These are phyloP conservation scores for Aspidoscelis tigris DNA, from an alignment of 2,113 vertebrate genomes.

Conservation along the genomic window DNA sequence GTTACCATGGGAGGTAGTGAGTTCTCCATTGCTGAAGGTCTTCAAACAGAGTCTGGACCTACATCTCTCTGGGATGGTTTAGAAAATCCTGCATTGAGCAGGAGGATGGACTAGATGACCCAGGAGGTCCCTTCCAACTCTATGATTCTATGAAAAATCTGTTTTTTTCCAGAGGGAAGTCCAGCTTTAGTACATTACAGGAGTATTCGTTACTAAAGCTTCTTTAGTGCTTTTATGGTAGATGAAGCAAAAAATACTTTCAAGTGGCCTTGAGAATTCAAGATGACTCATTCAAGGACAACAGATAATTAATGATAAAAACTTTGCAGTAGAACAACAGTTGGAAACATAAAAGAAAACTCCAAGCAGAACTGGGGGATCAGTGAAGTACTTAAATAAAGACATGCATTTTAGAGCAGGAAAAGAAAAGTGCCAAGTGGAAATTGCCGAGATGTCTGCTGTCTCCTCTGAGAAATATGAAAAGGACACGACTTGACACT, in stretches of 20 bases:
- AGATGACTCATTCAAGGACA: neutral
- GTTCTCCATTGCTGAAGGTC: no score
- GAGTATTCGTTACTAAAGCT: no score
- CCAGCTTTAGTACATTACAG: no score
- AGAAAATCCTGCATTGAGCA: no score
- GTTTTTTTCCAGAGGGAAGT: no score
- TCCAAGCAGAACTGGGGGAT: neutral
- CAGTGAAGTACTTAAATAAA: constrained; percentile 9
- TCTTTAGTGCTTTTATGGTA: no score
- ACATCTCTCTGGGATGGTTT: no score
- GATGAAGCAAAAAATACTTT: neutral
- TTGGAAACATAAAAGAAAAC: constrained; percentile 19
- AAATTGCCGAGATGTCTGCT: constrained; percentile 45
- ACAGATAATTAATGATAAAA: constrained; percentile 4
- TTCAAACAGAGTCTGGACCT: no score
- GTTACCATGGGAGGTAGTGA: no score
- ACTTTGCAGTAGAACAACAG: constrained; percentile 7
- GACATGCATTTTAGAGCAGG: constrained; percentile 27
- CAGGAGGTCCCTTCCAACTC: no score
- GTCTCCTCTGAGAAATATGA: constrained; percentile 41
- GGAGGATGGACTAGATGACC: no score
- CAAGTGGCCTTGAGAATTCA: neutral
- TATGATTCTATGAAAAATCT: no score
- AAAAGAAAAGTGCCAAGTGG: constrained; percentile 31
- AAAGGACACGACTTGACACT: constrained; percentile 43